Evolutionary conservation across 2,797 vertebrate genomes (phyloP).

Genomic region (Acrossocheilus wenchowensis): DNA sequence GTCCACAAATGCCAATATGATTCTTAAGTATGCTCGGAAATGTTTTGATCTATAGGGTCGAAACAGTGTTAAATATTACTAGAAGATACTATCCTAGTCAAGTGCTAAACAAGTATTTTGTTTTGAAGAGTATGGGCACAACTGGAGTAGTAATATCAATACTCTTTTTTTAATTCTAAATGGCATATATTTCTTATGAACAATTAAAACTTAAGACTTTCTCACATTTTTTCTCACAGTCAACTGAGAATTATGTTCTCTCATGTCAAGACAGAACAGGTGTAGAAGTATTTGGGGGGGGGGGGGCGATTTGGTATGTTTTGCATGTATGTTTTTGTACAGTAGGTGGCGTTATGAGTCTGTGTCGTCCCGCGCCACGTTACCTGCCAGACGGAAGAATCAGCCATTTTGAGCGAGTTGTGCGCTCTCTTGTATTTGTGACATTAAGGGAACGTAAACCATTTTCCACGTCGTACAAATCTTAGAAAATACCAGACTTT

Average conservation of each 20-base stretch:
- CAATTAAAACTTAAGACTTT: background rate
- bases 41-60: background rate
- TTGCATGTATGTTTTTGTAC: background rate
- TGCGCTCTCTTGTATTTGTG: background rate
- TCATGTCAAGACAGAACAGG: background rate
- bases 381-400: constrained; percentile 42
- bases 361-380: constrained; percentile 26
- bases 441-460: background rate
- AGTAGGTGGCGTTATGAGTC: constrained; percentile 38
- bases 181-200: background rate
- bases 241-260: background rate
- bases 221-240: background rate
- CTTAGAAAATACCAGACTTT: background rate
- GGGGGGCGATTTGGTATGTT: background rate
- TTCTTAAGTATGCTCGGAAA: background rate
- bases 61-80: background rate
- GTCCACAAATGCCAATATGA: background rate
- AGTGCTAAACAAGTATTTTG: background rate
- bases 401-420: constrained; percentile 28
- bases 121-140: background rate
- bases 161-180: background rate
- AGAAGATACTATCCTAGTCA: background rate
- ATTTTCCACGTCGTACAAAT: background rate
- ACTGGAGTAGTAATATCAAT: too few species aligned
- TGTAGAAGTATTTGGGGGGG: background rate